These are phyloP conservation scores for Tholera decimalis DNA, from an alignment of 2,888 invertebrate genomes.

Conservation along the genomic window DNA sequence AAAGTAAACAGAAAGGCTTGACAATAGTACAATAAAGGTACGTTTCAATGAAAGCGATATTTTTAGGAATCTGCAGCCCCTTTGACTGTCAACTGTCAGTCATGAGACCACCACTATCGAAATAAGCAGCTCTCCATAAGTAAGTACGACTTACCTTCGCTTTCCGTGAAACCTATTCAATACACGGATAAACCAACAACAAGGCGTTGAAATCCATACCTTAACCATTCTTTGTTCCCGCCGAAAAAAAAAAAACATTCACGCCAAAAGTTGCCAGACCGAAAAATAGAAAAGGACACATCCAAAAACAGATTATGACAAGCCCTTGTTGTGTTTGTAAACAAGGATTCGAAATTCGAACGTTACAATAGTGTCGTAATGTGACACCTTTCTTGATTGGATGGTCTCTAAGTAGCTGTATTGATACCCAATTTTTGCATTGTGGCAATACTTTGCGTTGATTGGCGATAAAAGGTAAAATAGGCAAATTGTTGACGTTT, in stretches of 20 bases:
- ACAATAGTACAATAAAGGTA: slow-evolving; percentile 58
- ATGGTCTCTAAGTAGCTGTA: slow-evolving; percentile 82
- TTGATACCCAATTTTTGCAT: slow-evolving; percentile 84
- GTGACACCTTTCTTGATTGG: slow-evolving; percentile 89
- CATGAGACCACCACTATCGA: slow-evolving; percentile 83
- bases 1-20: slow-evolving; percentile 52
- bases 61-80: slow-evolving; percentile 71
- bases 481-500: slow-evolving; percentile 89
- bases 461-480: slow-evolving; percentile 78
- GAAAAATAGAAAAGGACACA: slow-evolving; percentile 86
- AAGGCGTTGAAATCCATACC: slow-evolving; percentile 90
- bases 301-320: slow-evolving; percentile 90
- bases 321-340: slow-evolving; percentile 91
- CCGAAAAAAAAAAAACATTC: slow-evolving; percentile 81
- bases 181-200: slow-evolving; percentile 85
- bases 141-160: slow-evolving; percentile 82
- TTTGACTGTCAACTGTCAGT: slow-evolving; percentile 83
- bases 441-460: slow-evolving; percentile 76
- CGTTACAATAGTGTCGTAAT: slow-evolving; percentile 85
- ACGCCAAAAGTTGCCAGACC: slow-evolving; percentile 84
- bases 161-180: slow-evolving; percentile 85
- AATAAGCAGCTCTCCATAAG: slow-evolving; percentile 80
- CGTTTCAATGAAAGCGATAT: slow-evolving; percentile 81
- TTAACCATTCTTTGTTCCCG: slow-evolving; percentile 70
- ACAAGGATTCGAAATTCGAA: slow-evolving; percentile 78